Percentiles rank a stretch among this genome's conserved stretches.
These are phyloP conservation scores for Phalloptychus januarius DNA, from an alignment of 2,797 vertebrate species.

Conservation along the genomic window DNA sequence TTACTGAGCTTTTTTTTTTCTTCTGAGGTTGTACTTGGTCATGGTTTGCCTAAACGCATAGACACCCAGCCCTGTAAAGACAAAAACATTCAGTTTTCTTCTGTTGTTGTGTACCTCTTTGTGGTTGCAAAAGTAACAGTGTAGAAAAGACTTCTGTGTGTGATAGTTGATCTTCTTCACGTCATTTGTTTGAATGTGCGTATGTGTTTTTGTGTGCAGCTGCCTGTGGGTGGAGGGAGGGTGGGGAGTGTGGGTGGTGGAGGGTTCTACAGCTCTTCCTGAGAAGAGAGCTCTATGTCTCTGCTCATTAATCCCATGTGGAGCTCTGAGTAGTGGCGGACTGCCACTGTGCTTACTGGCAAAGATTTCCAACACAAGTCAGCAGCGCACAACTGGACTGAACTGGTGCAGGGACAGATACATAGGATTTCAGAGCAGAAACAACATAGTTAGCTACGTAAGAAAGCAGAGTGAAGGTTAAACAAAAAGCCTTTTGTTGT, in stretches of 20 bases:
- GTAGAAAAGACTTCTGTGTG: background rate
- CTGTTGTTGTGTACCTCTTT: background rate
- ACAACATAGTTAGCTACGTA: background rate
- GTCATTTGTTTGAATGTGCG: background rate
- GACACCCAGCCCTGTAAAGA: background rate
- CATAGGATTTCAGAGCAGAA: constrained; percentile 15
- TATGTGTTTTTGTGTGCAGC: constrained; percentile 26
- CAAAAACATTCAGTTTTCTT: constrained; percentile 19
- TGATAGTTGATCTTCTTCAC: background rate
- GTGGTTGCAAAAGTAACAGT: constrained; percentile 11
- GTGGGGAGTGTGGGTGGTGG: constrained; percentile 31
- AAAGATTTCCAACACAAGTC: constrained; percentile 54
- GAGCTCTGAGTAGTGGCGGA: constrained; percentile 35
- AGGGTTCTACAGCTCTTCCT: constrained; percentile 15
- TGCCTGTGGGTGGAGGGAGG: constrained; percentile 31
- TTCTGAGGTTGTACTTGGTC: constrained; percentile 15
- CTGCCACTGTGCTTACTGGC: constrained; percentile 61
- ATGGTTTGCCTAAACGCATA: constrained; percentile 1
- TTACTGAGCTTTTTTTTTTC: background rate
- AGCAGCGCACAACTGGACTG: constrained; percentile 44
- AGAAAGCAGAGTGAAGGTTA: background rate
- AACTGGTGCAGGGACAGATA: constrained; percentile 36
- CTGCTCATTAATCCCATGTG: constrained; percentile 73
- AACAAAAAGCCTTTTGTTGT: background rate
- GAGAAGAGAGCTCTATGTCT: constrained; percentile 50